Evolutionary conservation across 2,888 invertebrate genomes (phyloP).

Genomic region (Malthinus seriepunctatus): DNA sequence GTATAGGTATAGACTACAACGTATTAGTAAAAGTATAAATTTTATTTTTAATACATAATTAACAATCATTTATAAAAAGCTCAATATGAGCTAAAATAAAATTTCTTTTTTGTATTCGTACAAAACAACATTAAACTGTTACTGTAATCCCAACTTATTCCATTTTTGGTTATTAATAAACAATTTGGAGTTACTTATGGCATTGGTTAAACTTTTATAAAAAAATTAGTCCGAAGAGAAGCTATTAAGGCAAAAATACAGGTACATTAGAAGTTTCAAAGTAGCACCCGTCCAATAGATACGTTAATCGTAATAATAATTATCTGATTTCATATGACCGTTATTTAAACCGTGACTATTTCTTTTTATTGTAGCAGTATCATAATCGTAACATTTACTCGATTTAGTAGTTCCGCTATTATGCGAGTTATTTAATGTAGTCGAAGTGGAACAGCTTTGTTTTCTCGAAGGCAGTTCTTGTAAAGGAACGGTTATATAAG

Average conservation of each 20-base stretch:
- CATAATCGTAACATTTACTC: conserved; percentile 72
- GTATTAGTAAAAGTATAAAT: background rate
- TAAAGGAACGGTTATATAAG: conserved; percentile 81
- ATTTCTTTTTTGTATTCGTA: no score
- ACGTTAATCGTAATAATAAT: conserved; percentile 32
- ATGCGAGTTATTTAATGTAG: conserved; percentile 45
- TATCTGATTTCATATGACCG: conserved; percentile 50
- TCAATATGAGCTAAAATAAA: conserved; percentile 32
- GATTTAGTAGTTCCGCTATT: conserved; percentile 54
- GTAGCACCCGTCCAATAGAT: no score
- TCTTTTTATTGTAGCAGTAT: conserved; percentile 70
- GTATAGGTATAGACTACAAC: conserved; percentile 1
- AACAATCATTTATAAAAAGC: conserved; percentile 24
- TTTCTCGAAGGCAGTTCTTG: conserved; percentile 67
- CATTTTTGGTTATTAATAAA: conserved; percentile 26
- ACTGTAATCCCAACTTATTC: background rate
- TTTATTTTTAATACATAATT: conserved; percentile 23
- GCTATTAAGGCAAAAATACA: no score
- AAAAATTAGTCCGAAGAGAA: no score
- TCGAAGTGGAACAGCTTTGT: conserved; percentile 52
- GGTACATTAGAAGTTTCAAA: no score
- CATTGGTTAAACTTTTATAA: no score
- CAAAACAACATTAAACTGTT: conserved; percentile 9
- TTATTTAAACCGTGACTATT: conserved; percentile 74
- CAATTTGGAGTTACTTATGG: background rate